Evolutionary conservation across 2,797 vertebrate species (phyloP).

Genomic region (Enteromius mattozi): DNA sequence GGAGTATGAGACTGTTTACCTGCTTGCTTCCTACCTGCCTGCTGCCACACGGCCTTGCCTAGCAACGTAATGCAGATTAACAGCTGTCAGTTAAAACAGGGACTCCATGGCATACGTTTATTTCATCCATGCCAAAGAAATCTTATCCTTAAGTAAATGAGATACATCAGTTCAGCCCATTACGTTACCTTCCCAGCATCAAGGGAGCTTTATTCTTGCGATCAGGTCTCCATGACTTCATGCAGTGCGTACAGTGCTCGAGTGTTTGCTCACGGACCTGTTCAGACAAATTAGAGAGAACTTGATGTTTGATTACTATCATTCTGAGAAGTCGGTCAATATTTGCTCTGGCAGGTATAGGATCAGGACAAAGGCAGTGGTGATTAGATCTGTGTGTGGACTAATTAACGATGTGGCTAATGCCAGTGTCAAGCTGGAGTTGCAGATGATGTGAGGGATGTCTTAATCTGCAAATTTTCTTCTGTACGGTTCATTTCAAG

Average conservation of each 20-base stretch:
- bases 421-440: not conserved
- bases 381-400: conserved; percentile 35
- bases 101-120: not conserved
- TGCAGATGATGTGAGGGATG: not conserved
- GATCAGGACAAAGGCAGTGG: conserved; percentile 43
- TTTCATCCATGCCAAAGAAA: not conserved
- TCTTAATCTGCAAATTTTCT: not conserved
- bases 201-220: not conserved
- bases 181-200: not conserved
- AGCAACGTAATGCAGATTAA: conserved; percentile 56
- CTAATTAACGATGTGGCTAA: not conserved
- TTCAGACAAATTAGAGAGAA: conserved; percentile 66
- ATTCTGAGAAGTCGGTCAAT: conserved; percentile 71
- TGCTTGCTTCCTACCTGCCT: conserved; percentile 59
- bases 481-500: not conserved
- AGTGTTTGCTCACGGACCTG: conserved; percentile 71
- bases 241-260: conserved; percentile 42
- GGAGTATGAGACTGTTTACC: conserved; percentile 52
- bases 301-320: conserved; percentile 66
- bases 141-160: conserved; percentile 31
- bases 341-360: conserved; percentile 75
- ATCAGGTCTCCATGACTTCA: conserved; percentile 57
- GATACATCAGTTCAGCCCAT: not conserved
- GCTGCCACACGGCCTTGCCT: conserved; percentile 63
- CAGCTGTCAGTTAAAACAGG: conserved; percentile 48